These are phyloP conservation scores for Leptopilina syphax DNA, from an alignment of 2,888 invertebrate genomes.

Conservation along the genomic window DNA sequence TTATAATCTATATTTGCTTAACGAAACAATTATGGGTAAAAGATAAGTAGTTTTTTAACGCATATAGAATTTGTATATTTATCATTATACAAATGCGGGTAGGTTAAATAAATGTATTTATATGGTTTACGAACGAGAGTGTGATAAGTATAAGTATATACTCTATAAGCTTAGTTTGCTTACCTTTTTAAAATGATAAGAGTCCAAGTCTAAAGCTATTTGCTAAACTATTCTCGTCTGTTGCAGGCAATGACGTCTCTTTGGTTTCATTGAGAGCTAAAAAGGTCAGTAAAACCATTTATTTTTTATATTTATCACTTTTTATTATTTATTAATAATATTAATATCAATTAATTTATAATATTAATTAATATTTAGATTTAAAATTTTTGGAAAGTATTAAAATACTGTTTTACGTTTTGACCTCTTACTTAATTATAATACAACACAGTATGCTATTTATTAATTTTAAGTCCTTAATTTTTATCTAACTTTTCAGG, in stretches of 20 bases:
- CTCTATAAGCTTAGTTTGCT: background rate
- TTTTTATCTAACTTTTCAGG: too few relatives aligned
- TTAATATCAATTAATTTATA: constrained; percentile 24
- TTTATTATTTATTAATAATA: background rate
- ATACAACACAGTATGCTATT: too few relatives aligned
- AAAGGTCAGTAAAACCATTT: constrained; percentile 3
- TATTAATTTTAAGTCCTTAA: too few relatives aligned
- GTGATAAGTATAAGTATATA: background rate
- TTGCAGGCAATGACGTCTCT: constrained; percentile 5
- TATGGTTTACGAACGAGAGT: constrained; percentile 33
- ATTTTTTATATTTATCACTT: background rate
- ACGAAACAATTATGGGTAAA: constrained; percentile 14
- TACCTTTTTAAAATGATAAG: constrained; percentile 28
- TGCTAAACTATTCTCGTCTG: background rate
- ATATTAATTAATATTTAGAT: background rate
- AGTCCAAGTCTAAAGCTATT: background rate
- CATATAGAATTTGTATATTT: background rate
- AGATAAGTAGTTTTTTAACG: constrained; percentile 21
- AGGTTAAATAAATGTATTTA: constrained; percentile 56
- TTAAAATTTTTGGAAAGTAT: too few relatives aligned
- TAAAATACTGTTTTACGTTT: too few relatives aligned
- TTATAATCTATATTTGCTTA: constrained; percentile 11
- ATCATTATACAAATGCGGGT: constrained; percentile 57
- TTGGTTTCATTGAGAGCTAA: constrained; percentile 40
- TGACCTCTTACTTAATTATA: too few relatives aligned